A percentile compares a stretch with the other conserved stretches of the same genome.
Conservation (phyloP, 2,888 invertebrate genomes). For the Anodontia alba region DNA sequence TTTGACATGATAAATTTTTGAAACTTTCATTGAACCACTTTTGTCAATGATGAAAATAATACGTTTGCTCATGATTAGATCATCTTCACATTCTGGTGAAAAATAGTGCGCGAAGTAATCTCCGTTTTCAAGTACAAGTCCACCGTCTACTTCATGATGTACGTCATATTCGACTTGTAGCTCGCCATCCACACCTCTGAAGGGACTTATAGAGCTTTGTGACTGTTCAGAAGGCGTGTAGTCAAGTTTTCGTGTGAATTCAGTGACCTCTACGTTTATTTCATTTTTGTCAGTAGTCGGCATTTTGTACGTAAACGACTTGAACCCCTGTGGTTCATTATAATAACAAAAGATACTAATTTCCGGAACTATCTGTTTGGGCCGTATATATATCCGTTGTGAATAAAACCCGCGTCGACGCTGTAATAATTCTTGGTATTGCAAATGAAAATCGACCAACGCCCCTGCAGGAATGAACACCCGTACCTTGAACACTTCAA, state of each 20-base stretch:
- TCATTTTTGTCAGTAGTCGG: conserved; percentile 1
- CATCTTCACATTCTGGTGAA: conserved; percentile 28
- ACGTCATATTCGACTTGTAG: conserved; percentile 23
- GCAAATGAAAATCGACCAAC: conserved; percentile 14
- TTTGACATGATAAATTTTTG: neutral
- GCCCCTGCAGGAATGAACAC: conserved; percentile 15
- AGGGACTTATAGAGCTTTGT: neutral
- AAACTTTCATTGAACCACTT: conserved; percentile 28
- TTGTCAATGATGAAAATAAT: conserved; percentile 37
- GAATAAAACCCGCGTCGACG: conserved; percentile 22
- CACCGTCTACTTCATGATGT: conserved; percentile 17
- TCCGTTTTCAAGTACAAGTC: conserved; percentile 19
- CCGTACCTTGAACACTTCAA: conserved; percentile 9
- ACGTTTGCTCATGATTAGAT: conserved; percentile 25
- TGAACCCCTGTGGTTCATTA: conserved; percentile 28
- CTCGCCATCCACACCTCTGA: neutral
- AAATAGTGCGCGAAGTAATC: conserved; percentile 35
- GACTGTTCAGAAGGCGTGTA: neutral
- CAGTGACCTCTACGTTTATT: neutral
- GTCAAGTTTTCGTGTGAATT: neutral
- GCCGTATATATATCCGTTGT: conserved; percentile 21
- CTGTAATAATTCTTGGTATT: conserved; percentile 27
- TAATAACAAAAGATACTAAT: conserved; percentile 9
- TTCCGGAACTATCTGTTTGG: conserved; percentile 10
- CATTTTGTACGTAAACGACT: conserved; percentile 8